phyloP scores from a whole-genome alignment of 2,888 invertebrate species.

The Lysandra coridon region DNA sequence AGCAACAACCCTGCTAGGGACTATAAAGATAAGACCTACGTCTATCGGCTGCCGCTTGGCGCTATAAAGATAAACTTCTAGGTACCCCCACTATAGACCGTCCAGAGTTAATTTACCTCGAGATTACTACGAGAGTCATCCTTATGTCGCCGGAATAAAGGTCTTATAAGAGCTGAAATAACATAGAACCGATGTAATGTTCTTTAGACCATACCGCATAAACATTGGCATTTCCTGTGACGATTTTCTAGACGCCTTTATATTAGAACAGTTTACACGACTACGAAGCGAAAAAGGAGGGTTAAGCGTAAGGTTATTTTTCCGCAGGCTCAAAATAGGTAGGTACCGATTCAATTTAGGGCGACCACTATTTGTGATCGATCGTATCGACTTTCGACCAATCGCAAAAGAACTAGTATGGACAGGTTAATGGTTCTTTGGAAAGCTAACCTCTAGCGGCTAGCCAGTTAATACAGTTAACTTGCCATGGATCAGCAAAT shows the following conservation, averaged over 20 bases:
- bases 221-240: not conserved
- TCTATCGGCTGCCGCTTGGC: slow-evolving; percentile 5
- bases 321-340: too few relatives aligned
- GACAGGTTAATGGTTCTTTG: too few relatives aligned
- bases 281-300: not conserved
- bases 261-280: not conserved
- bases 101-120: not conserved
- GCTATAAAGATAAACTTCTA: slow-evolving; percentile 14
- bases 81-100: not conserved
- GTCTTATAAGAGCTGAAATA: not conserved
- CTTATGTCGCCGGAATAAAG: not conserved
- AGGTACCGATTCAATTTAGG: too few relatives aligned
- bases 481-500: too few relatives aligned
- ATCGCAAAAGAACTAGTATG: too few relatives aligned
- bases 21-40: slow-evolving; percentile 14
- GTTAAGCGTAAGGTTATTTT: too few relatives aligned
- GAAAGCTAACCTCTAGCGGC: too few relatives aligned
- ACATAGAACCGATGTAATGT: not conserved
- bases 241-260: not conserved
- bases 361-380: too few relatives aligned
- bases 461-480: too few relatives aligned
- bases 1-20: too few relatives aligned
- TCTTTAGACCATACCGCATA: not conserved
- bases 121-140: not conserved
- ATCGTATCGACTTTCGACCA: too few relatives aligned